A percentile compares a stretch with the other conserved stretches of the same genome.
Conservation (phyloP, 2,113 vertebrate genomes). For the Fregetta grallaria region DNA sequence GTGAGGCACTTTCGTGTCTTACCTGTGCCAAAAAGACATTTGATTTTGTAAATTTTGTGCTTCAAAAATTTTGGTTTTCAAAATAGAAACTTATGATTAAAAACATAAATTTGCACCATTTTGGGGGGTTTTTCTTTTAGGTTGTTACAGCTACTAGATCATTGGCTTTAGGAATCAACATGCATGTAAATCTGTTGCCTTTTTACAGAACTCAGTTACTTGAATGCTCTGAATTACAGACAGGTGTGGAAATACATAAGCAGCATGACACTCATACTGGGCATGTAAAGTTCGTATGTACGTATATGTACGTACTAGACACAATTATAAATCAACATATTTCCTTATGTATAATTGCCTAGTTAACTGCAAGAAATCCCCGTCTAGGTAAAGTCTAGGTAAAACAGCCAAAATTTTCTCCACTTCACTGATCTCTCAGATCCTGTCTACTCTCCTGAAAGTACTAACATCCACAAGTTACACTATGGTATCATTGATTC, state of each 20-base stretch:
- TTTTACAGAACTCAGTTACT: constrained; percentile 59
- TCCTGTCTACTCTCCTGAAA: not conserved
- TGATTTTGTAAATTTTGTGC: not conserved
- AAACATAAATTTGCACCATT: not conserved
- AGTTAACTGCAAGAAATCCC: not conserved
- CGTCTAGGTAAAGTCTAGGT: not conserved
- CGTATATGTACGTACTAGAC: not conserved
- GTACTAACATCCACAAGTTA: not conserved
- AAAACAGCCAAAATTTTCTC: not conserved
- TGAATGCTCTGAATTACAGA: constrained; percentile 69
- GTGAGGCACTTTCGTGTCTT: not conserved
- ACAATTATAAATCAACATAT: not conserved
- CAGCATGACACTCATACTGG: not conserved
- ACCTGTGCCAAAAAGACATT: not conserved
- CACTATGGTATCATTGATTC: not conserved
- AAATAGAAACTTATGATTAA: not conserved
- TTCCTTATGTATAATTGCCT: not conserved
- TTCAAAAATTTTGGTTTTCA: not conserved
- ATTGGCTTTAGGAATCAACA: constrained; percentile 67
- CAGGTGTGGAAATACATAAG: constrained; percentile 44
- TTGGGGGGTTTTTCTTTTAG: not conserved
- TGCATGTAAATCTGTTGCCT: constrained; percentile 71
- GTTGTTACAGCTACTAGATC: constrained; percentile 60
- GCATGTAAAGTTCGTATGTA: not conserved
- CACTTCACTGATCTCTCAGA: not conserved